phyloP scores from a whole-genome alignment of 2,113 vertebrate genomes.

The Nicator chloris region DNA sequence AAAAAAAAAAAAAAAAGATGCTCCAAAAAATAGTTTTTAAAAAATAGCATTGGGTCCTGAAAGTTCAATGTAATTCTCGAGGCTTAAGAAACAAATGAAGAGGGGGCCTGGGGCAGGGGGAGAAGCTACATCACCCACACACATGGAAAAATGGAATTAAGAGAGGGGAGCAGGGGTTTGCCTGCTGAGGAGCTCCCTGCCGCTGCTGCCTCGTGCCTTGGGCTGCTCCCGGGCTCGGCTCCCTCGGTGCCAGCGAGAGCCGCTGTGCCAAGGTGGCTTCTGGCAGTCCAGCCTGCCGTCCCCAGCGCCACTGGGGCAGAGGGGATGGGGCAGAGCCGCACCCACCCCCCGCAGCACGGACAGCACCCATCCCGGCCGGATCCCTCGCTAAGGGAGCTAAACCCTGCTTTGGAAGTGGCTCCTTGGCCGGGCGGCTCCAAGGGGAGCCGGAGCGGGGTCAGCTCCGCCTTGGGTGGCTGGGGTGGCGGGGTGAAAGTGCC shows the following conservation, averaged over 20 bases:
- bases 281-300: neutral
- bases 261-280: neutral
- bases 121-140: neutral
- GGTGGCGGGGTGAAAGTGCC: neutral
- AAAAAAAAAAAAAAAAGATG: neutral
- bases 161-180: neutral
- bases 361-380: too few species aligned
- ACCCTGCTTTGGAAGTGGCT: neutral
- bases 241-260: neutral
- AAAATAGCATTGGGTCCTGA: conserved; percentile 26
- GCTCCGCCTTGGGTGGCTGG: neutral
- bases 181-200: neutral
- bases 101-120: neutral
- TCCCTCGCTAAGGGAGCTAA: neutral
- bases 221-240: neutral
- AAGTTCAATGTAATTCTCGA: neutral
- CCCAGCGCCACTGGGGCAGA: neutral
- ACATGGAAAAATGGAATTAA: neutral
- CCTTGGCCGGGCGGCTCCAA: conserved; percentile 18
- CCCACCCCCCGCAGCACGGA: too few species aligned
- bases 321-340: accelerated
- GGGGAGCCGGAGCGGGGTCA: neutral
- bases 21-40: neutral
- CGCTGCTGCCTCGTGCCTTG: neutral
- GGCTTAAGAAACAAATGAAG: conserved; percentile 9